Evolutionary conservation across 1,140 invertebrate species (phyloP).

Genomic region (Diachasmimorpha longicaudata): DNA sequence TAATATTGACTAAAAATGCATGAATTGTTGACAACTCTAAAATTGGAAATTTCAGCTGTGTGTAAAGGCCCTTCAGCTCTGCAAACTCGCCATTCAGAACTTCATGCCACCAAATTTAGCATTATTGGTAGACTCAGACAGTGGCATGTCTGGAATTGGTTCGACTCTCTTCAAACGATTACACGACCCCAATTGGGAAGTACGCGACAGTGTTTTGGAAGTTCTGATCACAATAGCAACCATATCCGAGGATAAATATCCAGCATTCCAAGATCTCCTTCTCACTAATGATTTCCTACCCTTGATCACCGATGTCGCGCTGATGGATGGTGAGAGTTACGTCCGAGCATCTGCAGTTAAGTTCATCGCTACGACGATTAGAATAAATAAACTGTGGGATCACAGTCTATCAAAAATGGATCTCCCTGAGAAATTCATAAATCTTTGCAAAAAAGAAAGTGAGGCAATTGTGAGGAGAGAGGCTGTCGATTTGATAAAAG

Average conservation of each 20-base stretch:
- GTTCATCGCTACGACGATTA: constrained; percentile 71
- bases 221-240: constrained; percentile 71
- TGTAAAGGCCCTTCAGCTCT: constrained; percentile 71
- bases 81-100: constrained; percentile 72
- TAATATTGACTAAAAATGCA: constrained; percentile 9
- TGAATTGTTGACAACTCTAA: constrained; percentile 11
- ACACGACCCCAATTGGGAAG: constrained; percentile 76
- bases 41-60: constrained; percentile 63
- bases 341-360: constrained; percentile 75
- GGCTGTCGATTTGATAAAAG: constrained; percentile 69
- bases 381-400: constrained; percentile 72
- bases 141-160: constrained; percentile 69
- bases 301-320: constrained; percentile 69
- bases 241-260: constrained; percentile 75
- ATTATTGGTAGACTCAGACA: constrained; percentile 71
- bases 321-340: constrained; percentile 73
- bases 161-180: constrained; percentile 72
- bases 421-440: constrained; percentile 68
- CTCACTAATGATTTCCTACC: constrained; percentile 70
- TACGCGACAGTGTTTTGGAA: constrained; percentile 76
- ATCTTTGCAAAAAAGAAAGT: constrained; percentile 70
- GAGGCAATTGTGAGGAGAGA: constrained; percentile 79
- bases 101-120: constrained; percentile 78
- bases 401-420: constrained; percentile 66
- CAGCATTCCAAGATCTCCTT: constrained; percentile 76